phyloP scores from a whole-genome alignment of 2,888 invertebrate genomes.

The Emmelina monodactyla region DNA sequence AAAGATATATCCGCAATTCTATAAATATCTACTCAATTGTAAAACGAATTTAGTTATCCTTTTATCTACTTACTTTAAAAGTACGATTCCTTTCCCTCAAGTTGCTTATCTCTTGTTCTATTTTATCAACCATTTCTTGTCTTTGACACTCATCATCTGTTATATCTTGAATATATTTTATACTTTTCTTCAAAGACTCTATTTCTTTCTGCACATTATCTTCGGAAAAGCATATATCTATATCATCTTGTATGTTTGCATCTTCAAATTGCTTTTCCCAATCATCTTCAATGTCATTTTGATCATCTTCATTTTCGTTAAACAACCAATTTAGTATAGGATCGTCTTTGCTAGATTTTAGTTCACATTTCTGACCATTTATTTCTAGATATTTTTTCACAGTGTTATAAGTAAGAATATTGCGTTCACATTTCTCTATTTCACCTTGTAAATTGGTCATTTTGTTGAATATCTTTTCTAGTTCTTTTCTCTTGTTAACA shows the following conservation, averaged over 20 bases:
- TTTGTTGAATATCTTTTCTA: conserved; percentile 35
- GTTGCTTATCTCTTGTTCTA: conserved; percentile 29
- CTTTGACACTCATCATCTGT: conserved; percentile 27
- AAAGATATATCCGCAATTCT: too few relatives aligned
- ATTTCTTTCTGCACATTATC: conserved; percentile 38
- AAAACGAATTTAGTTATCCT: too few relatives aligned
- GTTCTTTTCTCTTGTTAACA: conserved; percentile 31
- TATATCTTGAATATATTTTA: conserved; percentile 35
- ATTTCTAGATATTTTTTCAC: conserved; percentile 33
- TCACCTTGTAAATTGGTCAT: conserved; percentile 43
- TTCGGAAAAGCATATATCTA: conserved; percentile 47
- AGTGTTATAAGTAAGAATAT: conserved; percentile 33
- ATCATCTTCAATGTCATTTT: conserved; percentile 21
- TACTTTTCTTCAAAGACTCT: conserved; percentile 36
- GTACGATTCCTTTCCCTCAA: conserved; percentile 30
- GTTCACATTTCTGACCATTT: conserved; percentile 22
- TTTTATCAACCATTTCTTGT: conserved; percentile 31
- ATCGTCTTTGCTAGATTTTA: conserved; percentile 33
- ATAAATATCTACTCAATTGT: too few relatives aligned
- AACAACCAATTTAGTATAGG: conserved; percentile 43
- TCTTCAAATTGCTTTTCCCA: conserved; percentile 29
- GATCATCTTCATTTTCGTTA: conserved; percentile 22
- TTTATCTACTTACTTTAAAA: conserved; percentile 45
- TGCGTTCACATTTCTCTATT: conserved; percentile 46
- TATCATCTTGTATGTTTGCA: conserved; percentile 19